Evolutionary conservation across 2,797 vertebrate species (phyloP), one percentile per base, ranked within the genome.

Genomic region (Scomberomorus guttatus): DNA sequence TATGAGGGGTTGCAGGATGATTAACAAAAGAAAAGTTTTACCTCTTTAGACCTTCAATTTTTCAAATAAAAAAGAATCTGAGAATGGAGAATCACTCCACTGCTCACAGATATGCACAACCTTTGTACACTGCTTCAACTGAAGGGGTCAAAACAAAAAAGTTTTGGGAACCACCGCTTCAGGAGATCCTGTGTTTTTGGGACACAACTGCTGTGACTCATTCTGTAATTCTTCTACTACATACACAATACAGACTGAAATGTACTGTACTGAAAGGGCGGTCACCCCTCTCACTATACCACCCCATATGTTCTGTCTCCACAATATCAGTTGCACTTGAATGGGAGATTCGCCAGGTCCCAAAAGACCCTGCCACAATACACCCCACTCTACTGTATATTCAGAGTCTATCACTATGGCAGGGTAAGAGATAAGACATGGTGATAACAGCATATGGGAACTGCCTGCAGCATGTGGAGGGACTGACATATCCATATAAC

Each of bases 241-340:
- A 9, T 29, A 59, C 15, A 50, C 34, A 60, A 57, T 32, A 20
- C 22, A 62, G 11, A 44, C 25, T 34, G 32, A 46, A 79, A 46
- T 55, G 18, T 5, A 29, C 29, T 59, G 5, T 17, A 20, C 29
- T 32, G 29, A 27, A 72, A 68, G 52, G 44, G 59, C 5, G 2
- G 22, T 37, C 72, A 39, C 70, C 20, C 52, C 22, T 66, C 15
- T 55, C 37, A 48, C 17, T 59, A 6, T 50, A 69, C 20, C 50
- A 37, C 32, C 39, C 34, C 34, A 12, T 58, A 14, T 72, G 50
- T 48, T 55, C 66, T 66, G 37, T 60, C 29, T 61, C 15, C 25
- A 80, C 17, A 67, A 10, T 85, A 77, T 68, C 57, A 32, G 6
- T 58, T 82, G 22, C 56, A 58, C 74, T 56, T 65, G 25, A 84